A percentile compares a stretch with the other conserved stretches of the same genome.
Conservation (phyloP, 2,113 vertebrate genomes). For the Lycaon pictus region DNA sequence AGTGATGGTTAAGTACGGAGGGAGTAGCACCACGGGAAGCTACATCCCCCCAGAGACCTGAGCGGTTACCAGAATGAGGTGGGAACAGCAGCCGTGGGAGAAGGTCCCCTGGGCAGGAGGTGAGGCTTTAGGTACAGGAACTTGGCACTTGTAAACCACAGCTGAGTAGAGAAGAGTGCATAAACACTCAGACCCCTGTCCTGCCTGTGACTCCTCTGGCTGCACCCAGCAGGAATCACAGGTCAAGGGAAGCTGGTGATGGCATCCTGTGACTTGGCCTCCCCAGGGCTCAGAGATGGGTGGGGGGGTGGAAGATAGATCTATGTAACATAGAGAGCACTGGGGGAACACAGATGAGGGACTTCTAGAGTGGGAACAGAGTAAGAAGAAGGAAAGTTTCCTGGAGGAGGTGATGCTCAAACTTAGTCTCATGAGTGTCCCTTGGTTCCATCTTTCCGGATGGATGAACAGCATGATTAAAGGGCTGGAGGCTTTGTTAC, state of each 20-base stretch:
- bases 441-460: too few species aligned
- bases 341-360: too few species aligned
- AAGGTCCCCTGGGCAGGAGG: neutral
- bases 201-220: too few species aligned
- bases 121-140: neutral
- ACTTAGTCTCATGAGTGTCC: too few species aligned
- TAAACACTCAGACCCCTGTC: neutral
- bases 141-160: neutral
- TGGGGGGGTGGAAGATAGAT: neutral
- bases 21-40: neutral
- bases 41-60: neutral
- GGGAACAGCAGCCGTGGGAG: neutral
- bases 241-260: too few species aligned
- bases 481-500: too few species aligned
- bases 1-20: neutral
- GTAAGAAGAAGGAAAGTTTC: too few species aligned
- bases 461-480: too few species aligned
- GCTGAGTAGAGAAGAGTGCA: neutral
- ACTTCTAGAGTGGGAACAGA: too few species aligned
- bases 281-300: neutral
- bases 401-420: too few species aligned
- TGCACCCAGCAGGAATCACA: neutral
- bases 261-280: rapidly evolving
- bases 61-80: neutral
- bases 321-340: too few species aligned